Conservation (phyloP, 2,888 invertebrate species). For the Agrenia bidenticulata region DNA sequence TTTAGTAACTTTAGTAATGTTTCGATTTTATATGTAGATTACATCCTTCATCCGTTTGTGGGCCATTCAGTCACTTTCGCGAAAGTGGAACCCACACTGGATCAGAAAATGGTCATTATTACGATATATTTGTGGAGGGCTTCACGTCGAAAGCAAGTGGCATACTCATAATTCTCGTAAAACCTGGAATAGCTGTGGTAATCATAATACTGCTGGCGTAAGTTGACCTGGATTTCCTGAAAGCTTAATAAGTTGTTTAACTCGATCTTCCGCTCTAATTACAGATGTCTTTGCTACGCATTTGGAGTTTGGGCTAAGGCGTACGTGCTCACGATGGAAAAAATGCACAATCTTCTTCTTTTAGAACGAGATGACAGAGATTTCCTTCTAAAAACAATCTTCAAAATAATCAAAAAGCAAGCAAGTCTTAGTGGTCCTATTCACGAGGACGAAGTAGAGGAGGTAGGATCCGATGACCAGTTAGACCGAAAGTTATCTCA, state of each 20-base stretch:
- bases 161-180: not conserved
- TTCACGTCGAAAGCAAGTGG: not conserved
- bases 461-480: too few relatives aligned
- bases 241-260: not conserved
- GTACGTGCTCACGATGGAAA: slow-evolving; percentile 26
- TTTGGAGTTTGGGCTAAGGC: slow-evolving; percentile 31
- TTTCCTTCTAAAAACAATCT: slow-evolving; percentile 43
- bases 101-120: slow-evolving; percentile 3
- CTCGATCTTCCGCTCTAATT: not conserved
- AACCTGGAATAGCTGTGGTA: not conserved
- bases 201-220: slow-evolving; percentile 4
- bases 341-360: slow-evolving; percentile 25
- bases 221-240: not conserved
- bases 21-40: not conserved
- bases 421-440: not conserved
- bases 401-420: slow-evolving; percentile 29
- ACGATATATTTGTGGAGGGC: slow-evolving; percentile 6
- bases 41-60: slow-evolving; percentile 10
- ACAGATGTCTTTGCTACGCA: slow-evolving; percentile 33
- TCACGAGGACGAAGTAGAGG: not conserved
- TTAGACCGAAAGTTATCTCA: too few relatives aligned
- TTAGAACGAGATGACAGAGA: slow-evolving; percentile 43
- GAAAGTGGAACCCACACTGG: not conserved
- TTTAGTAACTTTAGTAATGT: not conserved
- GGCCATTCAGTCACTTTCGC: slow-evolving; percentile 13